Conservation (phyloP, 2,797 vertebrate species). For the Graptemys geographica region DNA sequence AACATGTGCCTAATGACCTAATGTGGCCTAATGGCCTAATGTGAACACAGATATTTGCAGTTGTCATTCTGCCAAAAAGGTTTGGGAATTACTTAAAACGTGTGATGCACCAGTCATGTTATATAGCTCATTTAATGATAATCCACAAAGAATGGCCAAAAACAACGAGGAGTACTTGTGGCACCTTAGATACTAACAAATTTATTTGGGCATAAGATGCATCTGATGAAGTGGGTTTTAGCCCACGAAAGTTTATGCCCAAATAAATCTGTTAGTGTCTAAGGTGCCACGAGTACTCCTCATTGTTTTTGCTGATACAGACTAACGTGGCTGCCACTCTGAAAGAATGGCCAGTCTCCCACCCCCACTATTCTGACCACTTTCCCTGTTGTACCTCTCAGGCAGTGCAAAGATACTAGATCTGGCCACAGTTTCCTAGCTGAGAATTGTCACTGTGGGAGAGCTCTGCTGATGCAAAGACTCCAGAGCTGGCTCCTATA, state of each 20-base stretch:
- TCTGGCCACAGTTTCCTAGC: neutral
- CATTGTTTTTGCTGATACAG: too few species aligned
- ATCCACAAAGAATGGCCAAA: neutral
- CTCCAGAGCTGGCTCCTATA: neutral
- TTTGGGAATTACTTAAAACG: neutral
- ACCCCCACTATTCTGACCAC: neutral
- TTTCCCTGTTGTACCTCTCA: neutral
- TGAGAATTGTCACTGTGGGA: neutral
- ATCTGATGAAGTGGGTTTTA: too few species aligned
- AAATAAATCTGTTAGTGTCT: too few species aligned
- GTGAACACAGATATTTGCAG: neutral
- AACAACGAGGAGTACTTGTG: too few species aligned
- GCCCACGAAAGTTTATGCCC: too few species aligned
- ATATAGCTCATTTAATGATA: neutral
- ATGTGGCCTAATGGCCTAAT: neutral
- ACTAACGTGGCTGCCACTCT: too few species aligned
- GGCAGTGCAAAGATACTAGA: neutral
- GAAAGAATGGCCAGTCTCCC: neutral
- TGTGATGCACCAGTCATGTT: neutral
- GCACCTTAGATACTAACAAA: too few species aligned
- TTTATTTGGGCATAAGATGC: too few species aligned
- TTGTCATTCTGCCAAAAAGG: neutral
- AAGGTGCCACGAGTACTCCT: too few species aligned
- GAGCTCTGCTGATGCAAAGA: neutral
- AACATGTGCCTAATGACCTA: neutral